Conservation (phyloP, 2,888 invertebrate genomes). For the Liopterus haemorrhoidalis region DNA sequence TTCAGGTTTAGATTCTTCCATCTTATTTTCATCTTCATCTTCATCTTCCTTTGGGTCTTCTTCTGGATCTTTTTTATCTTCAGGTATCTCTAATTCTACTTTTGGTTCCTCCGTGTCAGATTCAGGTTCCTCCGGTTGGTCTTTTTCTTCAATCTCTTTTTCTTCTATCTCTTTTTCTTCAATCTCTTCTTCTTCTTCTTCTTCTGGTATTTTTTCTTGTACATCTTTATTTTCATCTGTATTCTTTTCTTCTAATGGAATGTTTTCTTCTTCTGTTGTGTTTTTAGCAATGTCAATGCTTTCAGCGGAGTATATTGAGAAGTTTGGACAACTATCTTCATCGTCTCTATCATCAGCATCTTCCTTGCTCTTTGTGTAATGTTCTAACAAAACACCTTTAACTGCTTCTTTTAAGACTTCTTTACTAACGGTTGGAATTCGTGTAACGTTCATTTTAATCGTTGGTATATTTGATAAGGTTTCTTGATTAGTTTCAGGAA, state of each 20-base stretch:
- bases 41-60: conserved; percentile 24
- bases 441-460: conserved; percentile 26
- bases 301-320: conserved; percentile 76
- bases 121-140: conserved; percentile 26
- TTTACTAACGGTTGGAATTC: conserved; percentile 41
- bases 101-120: conserved; percentile 30
- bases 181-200: conserved; percentile 20
- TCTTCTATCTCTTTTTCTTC: conserved; percentile 28
- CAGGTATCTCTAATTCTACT: too few species aligned
- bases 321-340: conserved; percentile 74
- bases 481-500: conserved; percentile 2
- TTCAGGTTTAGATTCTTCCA: too few species aligned
- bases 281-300: conserved; percentile 65
- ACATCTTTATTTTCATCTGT: conserved; percentile 24
- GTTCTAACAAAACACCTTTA: conserved; percentile 45
- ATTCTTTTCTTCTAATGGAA: conserved; percentile 20
- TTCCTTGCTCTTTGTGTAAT: conserved; percentile 40
- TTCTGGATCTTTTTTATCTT: conserved; percentile 26
- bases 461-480: too few species aligned
- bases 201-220: conserved; percentile 21
- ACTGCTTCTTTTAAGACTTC: conserved; percentile 44
- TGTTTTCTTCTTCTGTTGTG: conserved; percentile 19
- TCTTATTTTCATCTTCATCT: conserved; percentile 6
- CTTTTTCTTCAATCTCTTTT: conserved; percentile 30
- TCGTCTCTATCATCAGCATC: conserved; percentile 52